A percentile compares a stretch with the other conserved stretches of the same genome.
Conservation (phyloP, 1,140 invertebrate species). For the Drosophila subobscura region DNA sequence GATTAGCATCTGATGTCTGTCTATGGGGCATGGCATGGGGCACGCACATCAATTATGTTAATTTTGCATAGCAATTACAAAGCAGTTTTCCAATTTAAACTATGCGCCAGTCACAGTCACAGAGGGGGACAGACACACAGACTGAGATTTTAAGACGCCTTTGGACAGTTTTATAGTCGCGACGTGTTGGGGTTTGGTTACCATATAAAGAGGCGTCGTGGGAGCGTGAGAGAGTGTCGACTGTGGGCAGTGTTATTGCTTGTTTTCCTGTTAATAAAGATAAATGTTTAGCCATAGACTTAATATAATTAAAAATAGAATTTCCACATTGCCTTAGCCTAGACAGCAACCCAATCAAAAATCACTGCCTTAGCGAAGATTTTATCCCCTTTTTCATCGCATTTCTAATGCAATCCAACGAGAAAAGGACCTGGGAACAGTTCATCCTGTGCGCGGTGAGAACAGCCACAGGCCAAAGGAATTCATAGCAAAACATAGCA, state of each 20-base stretch:
- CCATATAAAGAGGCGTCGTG: too few relatives aligned
- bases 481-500: constrained; percentile 12
- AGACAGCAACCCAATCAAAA: constrained; percentile 33
- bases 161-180: constrained; percentile 22
- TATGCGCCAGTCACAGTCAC: neutral
- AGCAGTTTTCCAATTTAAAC: constrained; percentile 53
- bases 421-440: constrained; percentile 62
- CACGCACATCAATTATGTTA: constrained; percentile 75
- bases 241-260: neutral
- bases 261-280: constrained; percentile 22
- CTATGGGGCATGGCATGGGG: constrained; percentile 26
- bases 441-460: neutral
- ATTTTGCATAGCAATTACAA: constrained; percentile 70
- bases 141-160: constrained; percentile 20
- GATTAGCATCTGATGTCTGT: constrained; percentile 18
- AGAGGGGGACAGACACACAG: neutral
- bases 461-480: neutral
- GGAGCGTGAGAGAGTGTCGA: rapidly evolving
- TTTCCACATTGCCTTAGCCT: constrained; percentile 19
- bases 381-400: constrained; percentile 22
- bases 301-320: neutral
- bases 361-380: constrained; percentile 31
- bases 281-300: constrained; percentile 9
- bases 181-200: neutral
- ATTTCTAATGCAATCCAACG: constrained; percentile 39